Evolutionary conservation across 2,113 vertebrate species (phyloP).

Genomic region (Syrrhaptes paradoxus): DNA sequence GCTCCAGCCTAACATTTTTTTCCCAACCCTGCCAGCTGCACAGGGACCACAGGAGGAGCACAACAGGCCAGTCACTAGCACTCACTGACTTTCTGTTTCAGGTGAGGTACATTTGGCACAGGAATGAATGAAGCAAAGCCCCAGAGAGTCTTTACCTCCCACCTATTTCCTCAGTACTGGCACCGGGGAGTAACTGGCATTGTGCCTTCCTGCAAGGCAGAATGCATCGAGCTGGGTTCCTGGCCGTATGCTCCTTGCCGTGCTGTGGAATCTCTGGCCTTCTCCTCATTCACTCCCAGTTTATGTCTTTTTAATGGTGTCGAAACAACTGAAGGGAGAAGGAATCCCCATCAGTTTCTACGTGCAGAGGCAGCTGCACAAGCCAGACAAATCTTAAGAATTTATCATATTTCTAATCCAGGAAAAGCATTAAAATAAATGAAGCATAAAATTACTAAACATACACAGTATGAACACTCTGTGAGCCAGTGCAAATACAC

Average conservation of each 20-base stretch:
- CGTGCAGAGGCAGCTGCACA: background rate
- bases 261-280: background rate
- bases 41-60: background rate
- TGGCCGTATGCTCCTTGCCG: background rate
- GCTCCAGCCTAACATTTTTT: background rate
- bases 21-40: background rate
- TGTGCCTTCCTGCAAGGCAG: background rate
- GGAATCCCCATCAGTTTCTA: background rate
- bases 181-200: background rate
- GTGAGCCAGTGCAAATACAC: background rate
- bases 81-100: background rate
- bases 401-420: background rate
- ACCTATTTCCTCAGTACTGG: background rate
- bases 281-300: background rate
- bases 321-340: background rate
- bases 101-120: background rate
- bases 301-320: background rate
- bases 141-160: background rate
- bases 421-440: background rate
- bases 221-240: background rate
- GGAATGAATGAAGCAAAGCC: background rate
- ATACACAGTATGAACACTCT: background rate
- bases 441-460: background rate
- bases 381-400: background rate
- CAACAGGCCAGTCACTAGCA: background rate